Percentiles rank a stretch among this genome's conserved stretches.
Conservation (phyloP, 2,888 invertebrate species). For the Troilus luridus region DNA sequence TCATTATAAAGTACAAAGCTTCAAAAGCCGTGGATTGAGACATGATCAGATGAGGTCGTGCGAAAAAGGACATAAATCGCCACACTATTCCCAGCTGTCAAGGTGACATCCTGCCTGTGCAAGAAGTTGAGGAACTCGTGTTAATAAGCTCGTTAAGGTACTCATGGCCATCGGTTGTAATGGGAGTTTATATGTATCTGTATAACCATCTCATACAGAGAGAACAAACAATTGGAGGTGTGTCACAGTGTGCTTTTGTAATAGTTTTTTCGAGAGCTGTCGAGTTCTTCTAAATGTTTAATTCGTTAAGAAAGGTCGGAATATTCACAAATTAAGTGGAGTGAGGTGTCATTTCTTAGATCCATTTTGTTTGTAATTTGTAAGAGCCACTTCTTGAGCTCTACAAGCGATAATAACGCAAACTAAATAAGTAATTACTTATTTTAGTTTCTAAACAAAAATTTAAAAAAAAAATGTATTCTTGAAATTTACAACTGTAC, state of each 20-base stretch:
- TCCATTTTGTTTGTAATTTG: too few species aligned
- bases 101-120: not conserved
- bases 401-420: too few species aligned
- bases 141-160: not conserved
- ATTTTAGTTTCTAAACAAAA: too few species aligned
- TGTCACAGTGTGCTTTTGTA: not conserved
- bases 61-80: not conserved
- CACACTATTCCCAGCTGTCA: not conserved
- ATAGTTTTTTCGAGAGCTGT: too few species aligned
- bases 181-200: not conserved
- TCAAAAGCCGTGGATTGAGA: not conserved
- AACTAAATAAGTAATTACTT: too few species aligned
- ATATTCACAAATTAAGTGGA: too few species aligned
- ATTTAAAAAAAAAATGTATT: too few species aligned
- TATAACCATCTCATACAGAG: not conserved
- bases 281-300: too few species aligned
- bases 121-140: not conserved
- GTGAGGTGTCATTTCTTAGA: too few species aligned
- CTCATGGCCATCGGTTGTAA: not conserved
- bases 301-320: too few species aligned
- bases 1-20: not conserved
- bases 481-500: too few species aligned
- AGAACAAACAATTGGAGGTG: not conserved
- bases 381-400: too few species aligned
- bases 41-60: slow-evolving; percentile 9